phyloP scores from a whole-genome alignment of 2,113 vertebrate genomes.

The Jacana jacana region DNA sequence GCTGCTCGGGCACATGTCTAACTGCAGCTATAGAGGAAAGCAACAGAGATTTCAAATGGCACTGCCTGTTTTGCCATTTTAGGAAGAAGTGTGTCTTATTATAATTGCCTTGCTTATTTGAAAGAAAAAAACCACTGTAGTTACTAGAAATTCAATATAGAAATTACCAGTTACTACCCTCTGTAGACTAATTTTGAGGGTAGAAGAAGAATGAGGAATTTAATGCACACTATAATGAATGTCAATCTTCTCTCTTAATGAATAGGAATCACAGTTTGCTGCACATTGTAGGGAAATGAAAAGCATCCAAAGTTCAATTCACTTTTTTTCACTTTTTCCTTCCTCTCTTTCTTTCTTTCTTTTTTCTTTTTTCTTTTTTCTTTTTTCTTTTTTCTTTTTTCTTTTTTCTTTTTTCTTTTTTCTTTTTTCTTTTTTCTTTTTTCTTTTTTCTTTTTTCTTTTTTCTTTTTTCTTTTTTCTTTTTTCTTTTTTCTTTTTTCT shows the following conservation, averaged over 20 bases:
- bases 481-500: neutral
- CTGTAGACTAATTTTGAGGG: slow-evolving; percentile 61
- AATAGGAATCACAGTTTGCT: slow-evolving; percentile 65
- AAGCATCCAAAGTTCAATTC: slow-evolving; percentile 43
- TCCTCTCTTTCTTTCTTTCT: too few species aligned
- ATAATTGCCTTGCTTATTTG: slow-evolving; percentile 41
- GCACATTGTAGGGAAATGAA: slow-evolving; percentile 45
- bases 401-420: neutral
- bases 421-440: neutral
- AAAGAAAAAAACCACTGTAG: slow-evolving; percentile 5
- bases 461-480: neutral
- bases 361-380: neutral
- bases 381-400: neutral
- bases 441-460: neutral
- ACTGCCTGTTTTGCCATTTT: neutral
- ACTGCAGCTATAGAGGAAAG: neutral
- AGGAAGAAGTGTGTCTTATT: neutral
- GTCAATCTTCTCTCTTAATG: slow-evolving; percentile 59
- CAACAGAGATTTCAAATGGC: neutral
- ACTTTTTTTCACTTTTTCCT: too few species aligned
- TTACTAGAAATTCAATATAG: slow-evolving; percentile 57
- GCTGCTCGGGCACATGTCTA: neutral
- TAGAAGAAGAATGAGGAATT: slow-evolving; percentile 46
- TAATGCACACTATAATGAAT: slow-evolving; percentile 60
- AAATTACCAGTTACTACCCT: slow-evolving; percentile 38